Conservation (phyloP, 2,797 vertebrate species). For the Furcifer pardalis region DNA sequence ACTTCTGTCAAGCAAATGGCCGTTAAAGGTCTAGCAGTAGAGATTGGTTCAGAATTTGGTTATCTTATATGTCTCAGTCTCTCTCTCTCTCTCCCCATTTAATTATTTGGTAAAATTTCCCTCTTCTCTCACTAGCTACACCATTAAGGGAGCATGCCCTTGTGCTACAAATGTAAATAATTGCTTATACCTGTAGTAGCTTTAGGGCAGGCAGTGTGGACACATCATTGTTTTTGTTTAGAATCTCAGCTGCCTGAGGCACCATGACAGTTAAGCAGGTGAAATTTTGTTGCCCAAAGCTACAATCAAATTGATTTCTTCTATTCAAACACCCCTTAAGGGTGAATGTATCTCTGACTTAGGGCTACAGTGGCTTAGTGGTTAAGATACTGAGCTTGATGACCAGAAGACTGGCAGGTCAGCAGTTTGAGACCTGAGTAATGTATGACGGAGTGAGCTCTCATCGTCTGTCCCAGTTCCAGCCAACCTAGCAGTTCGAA, state of each 20-base stretch:
- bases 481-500: too few species aligned
- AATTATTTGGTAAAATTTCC: conserved; percentile 14
- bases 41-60: not conserved
- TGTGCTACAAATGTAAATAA: conserved; percentile 53
- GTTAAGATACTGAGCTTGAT: too few species aligned
- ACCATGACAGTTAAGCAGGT: conserved; percentile 23
- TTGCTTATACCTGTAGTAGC: conserved; percentile 52
- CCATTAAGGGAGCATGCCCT: conserved; percentile 36
- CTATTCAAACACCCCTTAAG: not conserved
- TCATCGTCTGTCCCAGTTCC: too few species aligned
- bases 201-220: conserved; percentile 48
- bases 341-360: not conserved
- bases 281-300: not conserved
- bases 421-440: too few species aligned
- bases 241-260: conserved; percentile 34
- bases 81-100: conserved; percentile 7
- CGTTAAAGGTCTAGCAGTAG: not conserved
- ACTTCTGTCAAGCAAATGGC: not conserved
- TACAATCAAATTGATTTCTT: not conserved
- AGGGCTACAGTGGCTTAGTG: too few species aligned
- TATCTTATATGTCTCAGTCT: conserved; percentile 10
- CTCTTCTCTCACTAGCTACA: conserved; percentile 39
- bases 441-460: too few species aligned
- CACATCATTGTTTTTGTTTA: conserved; percentile 55
- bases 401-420: too few species aligned